phyloP scores from a whole-genome alignment of 2,113 vertebrate species.

The Anser cygnoides region DNA sequence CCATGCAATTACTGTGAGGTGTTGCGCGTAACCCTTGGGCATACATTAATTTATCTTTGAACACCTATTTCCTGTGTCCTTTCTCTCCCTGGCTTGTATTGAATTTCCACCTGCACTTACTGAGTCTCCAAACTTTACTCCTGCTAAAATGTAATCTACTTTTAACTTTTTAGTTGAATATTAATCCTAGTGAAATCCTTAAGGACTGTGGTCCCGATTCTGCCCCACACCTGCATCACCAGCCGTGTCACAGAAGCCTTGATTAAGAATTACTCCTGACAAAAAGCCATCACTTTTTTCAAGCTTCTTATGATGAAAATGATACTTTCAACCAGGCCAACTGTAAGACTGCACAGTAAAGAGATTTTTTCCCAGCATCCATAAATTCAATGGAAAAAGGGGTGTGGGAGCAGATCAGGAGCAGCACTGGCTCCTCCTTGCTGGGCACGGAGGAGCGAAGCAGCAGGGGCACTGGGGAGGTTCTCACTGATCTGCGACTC shows the following conservation, averaged over 20 bases:
- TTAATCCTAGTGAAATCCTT: conserved; percentile 44
- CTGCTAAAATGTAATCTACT: conserved; percentile 25
- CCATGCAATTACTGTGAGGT: conserved; percentile 59
- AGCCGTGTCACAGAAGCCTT: neutral
- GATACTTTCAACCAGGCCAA: neutral
- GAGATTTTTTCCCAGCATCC: neutral
- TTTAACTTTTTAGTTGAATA: conserved; percentile 28
- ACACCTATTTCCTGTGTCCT: conserved; percentile 53
- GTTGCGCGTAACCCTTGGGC: conserved; percentile 28
- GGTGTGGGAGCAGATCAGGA: neutral
- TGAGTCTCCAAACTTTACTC: conserved; percentile 3
- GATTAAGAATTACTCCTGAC: neutral
- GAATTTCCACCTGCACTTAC: conserved; percentile 53
- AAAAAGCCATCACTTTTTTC: neutral
- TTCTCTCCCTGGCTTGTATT: conserved; percentile 39
- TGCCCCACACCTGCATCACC: neutral
- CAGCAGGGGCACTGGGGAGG: neutral
- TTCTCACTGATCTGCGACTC: neutral
- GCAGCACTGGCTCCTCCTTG: neutral
- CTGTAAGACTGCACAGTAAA: neutral
- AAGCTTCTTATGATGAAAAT: neutral
- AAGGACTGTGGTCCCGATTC: neutral
- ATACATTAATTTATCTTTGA: conserved; percentile 67
- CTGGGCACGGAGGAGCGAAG: fast-evolving
- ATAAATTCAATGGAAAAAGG: neutral